Percentiles rank a stretch among this genome's conserved stretches.
Conservation (phyloP, 2,888 invertebrate species). For the Campoplex capitator region DNA sequence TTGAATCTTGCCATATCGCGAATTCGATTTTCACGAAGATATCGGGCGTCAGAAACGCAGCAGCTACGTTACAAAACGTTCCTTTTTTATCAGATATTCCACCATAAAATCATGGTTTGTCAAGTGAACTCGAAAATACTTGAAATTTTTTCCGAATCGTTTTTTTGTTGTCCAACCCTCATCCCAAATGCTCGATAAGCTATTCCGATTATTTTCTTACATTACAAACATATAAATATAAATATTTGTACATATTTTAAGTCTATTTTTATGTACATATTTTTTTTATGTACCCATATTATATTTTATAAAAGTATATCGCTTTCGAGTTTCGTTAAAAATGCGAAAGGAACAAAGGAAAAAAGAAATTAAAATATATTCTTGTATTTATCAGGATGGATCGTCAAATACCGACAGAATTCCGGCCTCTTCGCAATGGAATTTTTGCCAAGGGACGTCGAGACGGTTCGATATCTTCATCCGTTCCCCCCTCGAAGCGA, state of each 20-base stretch:
- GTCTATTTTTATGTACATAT: background rate
- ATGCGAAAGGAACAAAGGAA: background rate
- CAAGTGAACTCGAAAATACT: background rate
- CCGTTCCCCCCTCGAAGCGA: conserved; percentile 33
- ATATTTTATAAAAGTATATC: conserved; percentile 8
- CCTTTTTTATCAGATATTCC: background rate
- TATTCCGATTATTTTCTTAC: background rate
- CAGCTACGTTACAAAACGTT: background rate
- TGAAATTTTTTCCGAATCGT: background rate
- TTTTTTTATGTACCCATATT: background rate
- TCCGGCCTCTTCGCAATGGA: conserved; percentile 49
- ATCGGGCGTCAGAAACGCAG: background rate
- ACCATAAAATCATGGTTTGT: background rate
- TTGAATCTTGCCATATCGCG: conserved; percentile 1
- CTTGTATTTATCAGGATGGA: conserved; percentile 52
- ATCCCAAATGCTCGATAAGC: background rate
- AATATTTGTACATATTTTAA: background rate
- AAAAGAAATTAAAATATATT: conserved; percentile 33
- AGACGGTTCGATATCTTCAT: conserved; percentile 41
- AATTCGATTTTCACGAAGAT: background rate
- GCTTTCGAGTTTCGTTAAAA: conserved; percentile 7
- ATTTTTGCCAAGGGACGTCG: conserved; percentile 48
- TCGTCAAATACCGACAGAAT: conserved; percentile 41
- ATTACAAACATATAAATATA: background rate
- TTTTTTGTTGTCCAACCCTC: conserved; percentile 13